Evolutionary conservation across 23 tunicate species (phyloP).

Genomic region (Clavelina lepadiformis): DNA sequence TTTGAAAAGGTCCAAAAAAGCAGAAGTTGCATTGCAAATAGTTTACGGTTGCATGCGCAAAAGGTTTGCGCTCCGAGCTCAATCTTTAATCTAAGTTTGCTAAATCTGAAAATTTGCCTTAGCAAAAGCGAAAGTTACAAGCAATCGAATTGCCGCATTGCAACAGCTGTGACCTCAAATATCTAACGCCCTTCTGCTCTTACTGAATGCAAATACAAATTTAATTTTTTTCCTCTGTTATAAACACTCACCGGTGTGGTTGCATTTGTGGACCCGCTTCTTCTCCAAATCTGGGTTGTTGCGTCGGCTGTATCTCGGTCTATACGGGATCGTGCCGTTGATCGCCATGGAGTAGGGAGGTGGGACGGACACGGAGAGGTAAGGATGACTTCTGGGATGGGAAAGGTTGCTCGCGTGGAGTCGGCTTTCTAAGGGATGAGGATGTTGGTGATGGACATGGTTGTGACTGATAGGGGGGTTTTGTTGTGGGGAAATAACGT

Average conservation of each 20-base stretch:
- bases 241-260: constrained; percentile 58
- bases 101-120: not conserved
- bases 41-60: too few species aligned
- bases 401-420: constrained; percentile 16
- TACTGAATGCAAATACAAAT: not conserved
- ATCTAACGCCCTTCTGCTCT: not conserved
- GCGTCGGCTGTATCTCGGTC: constrained; percentile 91
- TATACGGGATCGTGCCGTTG: constrained; percentile 89
- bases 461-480: constrained; percentile 8
- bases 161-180: not conserved
- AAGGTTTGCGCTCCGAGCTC: too few species aligned
- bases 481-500: constrained; percentile 1
- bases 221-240: not conserved
- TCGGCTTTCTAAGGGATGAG: constrained; percentile 16
- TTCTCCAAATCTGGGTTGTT: constrained; percentile 94
- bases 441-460: constrained; percentile 9
- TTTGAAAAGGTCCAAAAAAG: too few species aligned
- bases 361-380: constrained; percentile 34
- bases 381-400: constrained; percentile 34
- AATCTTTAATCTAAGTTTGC: too few species aligned
- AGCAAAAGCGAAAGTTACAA: not conserved
- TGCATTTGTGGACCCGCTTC: constrained; percentile 95
- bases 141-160: not conserved
- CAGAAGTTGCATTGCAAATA: too few species aligned
- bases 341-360: constrained; percentile 70